Conservation (phyloP, 1,140 invertebrate species). For the Octopus bimaculoides region DNA sequence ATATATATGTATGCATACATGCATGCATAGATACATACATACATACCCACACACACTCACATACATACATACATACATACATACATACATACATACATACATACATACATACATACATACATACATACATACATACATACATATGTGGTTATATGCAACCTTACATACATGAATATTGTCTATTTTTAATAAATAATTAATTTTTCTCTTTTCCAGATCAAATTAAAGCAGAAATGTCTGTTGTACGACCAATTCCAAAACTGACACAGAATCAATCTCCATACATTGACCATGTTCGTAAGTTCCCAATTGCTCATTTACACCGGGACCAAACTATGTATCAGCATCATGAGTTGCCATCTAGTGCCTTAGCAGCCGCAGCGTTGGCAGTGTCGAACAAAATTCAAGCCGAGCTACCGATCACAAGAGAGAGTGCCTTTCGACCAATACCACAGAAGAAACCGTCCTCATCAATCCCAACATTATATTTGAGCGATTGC, state of each 20-base stretch:
- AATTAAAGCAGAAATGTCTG: neutral
- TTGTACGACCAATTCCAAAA: neutral
- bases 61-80: too few species aligned
- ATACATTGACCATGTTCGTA: neutral
- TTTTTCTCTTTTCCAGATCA: neutral
- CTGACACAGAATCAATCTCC: neutral
- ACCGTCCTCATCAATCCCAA: neutral
- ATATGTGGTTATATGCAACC: too few species aligned
- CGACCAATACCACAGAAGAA: neutral
- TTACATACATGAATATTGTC: too few species aligned
- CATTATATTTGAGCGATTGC: neutral
- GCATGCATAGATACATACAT: too few species aligned
- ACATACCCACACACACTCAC: too few species aligned
- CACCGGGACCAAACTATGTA: neutral
- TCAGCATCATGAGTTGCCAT: neutral
- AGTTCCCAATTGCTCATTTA: neutral
- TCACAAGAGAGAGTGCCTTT: constrained; percentile 7
- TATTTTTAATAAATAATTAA: too few species aligned
- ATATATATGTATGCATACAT: too few species aligned
- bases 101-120: too few species aligned
- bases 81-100: too few species aligned
- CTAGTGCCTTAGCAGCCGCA: neutral
- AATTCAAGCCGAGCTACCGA: neutral
- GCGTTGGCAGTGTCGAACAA: neutral
- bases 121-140: too few species aligned